Evolutionary conservation across 2,888 invertebrate species (phyloP), one percentile per base, ranked within the genome.

Genomic region (Euproctis similis): DNA sequence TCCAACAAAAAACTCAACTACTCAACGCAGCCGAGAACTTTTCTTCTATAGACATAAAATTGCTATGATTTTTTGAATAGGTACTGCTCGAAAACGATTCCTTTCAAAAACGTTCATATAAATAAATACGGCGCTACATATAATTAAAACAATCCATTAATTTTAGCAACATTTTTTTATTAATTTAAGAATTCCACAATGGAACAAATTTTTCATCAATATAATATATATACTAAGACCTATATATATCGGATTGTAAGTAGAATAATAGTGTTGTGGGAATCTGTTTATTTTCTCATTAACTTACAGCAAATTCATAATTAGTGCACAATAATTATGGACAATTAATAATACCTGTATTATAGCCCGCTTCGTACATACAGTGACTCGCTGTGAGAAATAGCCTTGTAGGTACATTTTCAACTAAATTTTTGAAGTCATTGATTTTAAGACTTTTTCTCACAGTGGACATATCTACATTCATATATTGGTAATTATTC

Each of bases 101-200:
- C n/a, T n/a, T n/a, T n/a, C n/a, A n/a, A n/a, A n/a, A n/a, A n/a
- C n/a, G n/a, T n/a, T n/a, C n/a, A n/a, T n/a, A n/a, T n/a, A n/a
- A n/a, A n/a, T n/a, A n/a, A n/a, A n/a, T n/a, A n/a, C n/a, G n/a
- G n/a, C n/a, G 6, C 4, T 14, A 14, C 6, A 14, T 4, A 14
- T 14, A 77, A 76, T 72, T 57, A 22, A 59, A 55, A 46, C 30
- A 36, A 31, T 23, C 30, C n/a, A n/a, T 24, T 51, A 71, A 78
- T 78, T 85, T 84, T 85, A 85, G 82, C 82, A 85, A 85, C 85
- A 85, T 82, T 85, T 85, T 81, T 85, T 85, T 84, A 84, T 84
- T 84, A 75, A 75, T 77, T 77, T 76, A 82, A 82, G 84, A 84
- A 81, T 82, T 82, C 81, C 85, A 82, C 84, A 80, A 64, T 69